Base-by-base conservation (phyloP, 2,888 invertebrate genomes). In the Hypsopygia costalis region DNA sequence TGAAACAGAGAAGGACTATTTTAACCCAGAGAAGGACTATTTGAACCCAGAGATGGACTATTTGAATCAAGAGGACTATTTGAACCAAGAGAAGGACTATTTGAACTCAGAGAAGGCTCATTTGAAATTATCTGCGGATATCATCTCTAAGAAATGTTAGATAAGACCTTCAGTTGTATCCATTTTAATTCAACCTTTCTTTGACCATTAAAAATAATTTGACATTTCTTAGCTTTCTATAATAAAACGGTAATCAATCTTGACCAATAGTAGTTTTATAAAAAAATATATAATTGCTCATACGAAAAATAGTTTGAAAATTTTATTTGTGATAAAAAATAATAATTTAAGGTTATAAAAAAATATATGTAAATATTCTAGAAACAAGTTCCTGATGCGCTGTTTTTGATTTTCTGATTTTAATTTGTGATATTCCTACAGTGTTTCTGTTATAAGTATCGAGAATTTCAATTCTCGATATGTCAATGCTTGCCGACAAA, bases 301-400 rank as follows among this genome's bases (percentile, higher is more conserved):
- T 79, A 77, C 55, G 51, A 62, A 51, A 61, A 72, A 81, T 81
- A 81, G 75, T 77, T 80, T 54, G 76, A 64, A 73, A 68, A 25
- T 83, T 81, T 85, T 69, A 80, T 83, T 86, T 85, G 82, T 86
- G 81, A 83, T 86, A 81, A 65, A 65, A 73, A 67, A 69, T 69
- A 63, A 69, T 66, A 52, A 59, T 66, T 60, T 56, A 61, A 62
- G 55, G 54, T 52, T 57, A 55, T 41, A 62, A 58, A 55, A 58
- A 55, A 51, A 55, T 77, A 74, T 77, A 79, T 67, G 80, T 79
- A 79, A 58, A 63, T 58, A 52, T 52, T 56, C 51, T 70, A 69
- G 69, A 62, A 54, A 57, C 64, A 60, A 69, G 77, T 79, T 80
- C 79, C 80, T 79, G 70, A 61, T 48, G 44, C 44, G 40, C 51